Percentiles rank a stretch among this genome's conserved stretches.
These are phyloP conservation scores for Smutsia gigantea DNA, from an alignment of 2,797 vertebrate species.

Conservation along the genomic window DNA sequence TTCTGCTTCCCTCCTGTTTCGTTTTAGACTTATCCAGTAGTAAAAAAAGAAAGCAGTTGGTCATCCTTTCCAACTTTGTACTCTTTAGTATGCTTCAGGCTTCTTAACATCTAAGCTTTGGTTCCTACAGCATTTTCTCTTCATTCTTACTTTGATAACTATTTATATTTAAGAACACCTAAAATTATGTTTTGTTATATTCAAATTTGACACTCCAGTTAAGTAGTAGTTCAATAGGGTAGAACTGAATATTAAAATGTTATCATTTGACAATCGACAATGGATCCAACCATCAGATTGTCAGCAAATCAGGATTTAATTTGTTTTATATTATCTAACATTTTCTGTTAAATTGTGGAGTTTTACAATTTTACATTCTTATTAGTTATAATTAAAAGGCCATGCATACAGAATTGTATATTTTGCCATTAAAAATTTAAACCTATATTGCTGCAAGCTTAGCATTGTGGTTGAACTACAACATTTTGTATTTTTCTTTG, in stretches of 20 bases:
- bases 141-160: constrained; percentile 54
- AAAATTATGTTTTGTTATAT: constrained; percentile 59
- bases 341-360: constrained; percentile 63
- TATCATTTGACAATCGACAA: constrained; percentile 64
- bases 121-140: constrained; percentile 44
- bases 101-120: constrained; percentile 36
- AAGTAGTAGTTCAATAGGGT: constrained; percentile 57
- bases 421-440: constrained; percentile 62
- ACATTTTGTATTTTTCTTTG: constrained; percentile 71
- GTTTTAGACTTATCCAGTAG: background rate
- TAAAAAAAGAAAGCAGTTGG: background rate
- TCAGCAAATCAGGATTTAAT: constrained; percentile 54
- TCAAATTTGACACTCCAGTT: constrained; percentile 56
- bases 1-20: background rate
- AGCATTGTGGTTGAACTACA: constrained; percentile 70
- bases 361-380: constrained; percentile 67
- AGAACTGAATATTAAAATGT: constrained; percentile 59
- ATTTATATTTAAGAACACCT: constrained; percentile 68
- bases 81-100: background rate
- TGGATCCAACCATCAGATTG: constrained; percentile 60
- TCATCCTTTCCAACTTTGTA: background rate
- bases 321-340: constrained; percentile 45
- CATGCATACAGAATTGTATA: constrained; percentile 46
- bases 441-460: constrained; percentile 71
- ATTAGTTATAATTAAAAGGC: constrained; percentile 69